Percentiles rank a stretch among this genome's conserved stretches.
Conservation (phyloP, 2,888 invertebrate genomes). For the Agonopterix heracliana region DNA sequence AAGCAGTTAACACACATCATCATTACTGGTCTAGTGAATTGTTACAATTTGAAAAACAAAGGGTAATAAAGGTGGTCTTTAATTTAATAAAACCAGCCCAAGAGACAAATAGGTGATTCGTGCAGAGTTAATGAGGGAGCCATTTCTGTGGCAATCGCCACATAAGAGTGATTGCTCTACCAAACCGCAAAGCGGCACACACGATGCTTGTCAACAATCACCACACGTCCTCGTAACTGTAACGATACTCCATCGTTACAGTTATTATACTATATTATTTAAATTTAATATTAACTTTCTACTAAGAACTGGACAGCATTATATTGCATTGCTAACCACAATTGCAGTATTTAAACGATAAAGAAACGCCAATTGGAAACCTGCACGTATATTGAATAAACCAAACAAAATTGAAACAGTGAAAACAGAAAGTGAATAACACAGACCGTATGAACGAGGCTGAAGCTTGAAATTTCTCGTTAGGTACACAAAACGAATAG, state of each 20-base stretch:
- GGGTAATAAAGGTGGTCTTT: slow-evolving; percentile 7
- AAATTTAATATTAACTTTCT: slow-evolving; percentile 7
- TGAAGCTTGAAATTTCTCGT: slow-evolving; percentile 35
- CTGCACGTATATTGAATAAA: slow-evolving; percentile 7
- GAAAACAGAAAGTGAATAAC: slow-evolving; percentile 31
- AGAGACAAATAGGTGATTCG: slow-evolving; percentile 7
- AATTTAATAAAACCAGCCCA: slow-evolving; percentile 8
- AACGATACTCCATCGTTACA: slow-evolving; percentile 1
- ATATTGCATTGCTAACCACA: not conserved
- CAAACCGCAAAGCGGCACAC: not conserved
- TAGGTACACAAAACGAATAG: slow-evolving; percentile 25
- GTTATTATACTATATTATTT: slow-evolving; percentile 7
- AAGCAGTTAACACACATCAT: slow-evolving; percentile 9
- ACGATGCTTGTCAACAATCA: not conserved
- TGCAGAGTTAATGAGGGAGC: slow-evolving; percentile 3
- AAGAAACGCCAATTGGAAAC: slow-evolving; percentile 1
- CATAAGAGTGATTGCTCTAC: slow-evolving; percentile 1
- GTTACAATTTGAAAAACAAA: slow-evolving; percentile 8
- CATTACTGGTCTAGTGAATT: slow-evolving; percentile 9
- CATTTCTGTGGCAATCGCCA: slow-evolving; percentile 1
- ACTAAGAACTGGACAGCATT: not conserved
- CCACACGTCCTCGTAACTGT: slow-evolving; percentile 1
- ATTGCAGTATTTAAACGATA: not conserved
- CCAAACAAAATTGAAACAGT: slow-evolving; percentile 23
- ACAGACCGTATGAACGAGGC: slow-evolving; percentile 21